Evolutionary conservation across 1,140 invertebrate genomes (phyloP).

Genomic region (Archegozetes longisetosus): DNA sequence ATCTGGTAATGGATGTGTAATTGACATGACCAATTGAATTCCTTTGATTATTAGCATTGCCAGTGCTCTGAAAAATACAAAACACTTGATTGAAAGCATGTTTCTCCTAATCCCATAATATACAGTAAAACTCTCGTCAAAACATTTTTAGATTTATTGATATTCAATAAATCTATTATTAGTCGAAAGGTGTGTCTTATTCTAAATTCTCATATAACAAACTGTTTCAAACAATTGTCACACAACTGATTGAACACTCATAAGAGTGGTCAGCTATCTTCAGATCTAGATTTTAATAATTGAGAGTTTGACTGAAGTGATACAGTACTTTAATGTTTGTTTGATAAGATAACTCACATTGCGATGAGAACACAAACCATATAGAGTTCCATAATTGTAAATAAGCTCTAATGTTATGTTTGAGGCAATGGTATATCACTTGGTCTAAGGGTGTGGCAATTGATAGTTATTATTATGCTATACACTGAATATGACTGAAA

Average conservation of each 20-base stretch:
- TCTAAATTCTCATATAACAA: too few relatives aligned
- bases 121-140: too few relatives aligned
- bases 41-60: slow-evolving; percentile 10
- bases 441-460: neutral
- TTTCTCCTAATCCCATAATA: too few relatives aligned
- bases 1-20: slow-evolving; percentile 11
- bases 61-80: slow-evolving; percentile 2
- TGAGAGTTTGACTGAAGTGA: too few relatives aligned
- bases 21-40: slow-evolving; percentile 8
- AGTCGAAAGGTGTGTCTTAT: too few relatives aligned
- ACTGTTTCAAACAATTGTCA: too few relatives aligned
- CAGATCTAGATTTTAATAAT: too few relatives aligned
- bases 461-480: neutral
- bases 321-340: too few relatives aligned
- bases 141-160: too few relatives aligned
- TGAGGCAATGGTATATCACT: neutral
- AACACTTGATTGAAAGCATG: neutral
- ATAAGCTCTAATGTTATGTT: neutral
- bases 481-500: slow-evolving; percentile 16
- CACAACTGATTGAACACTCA: too few relatives aligned
- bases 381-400: slow-evolving; percentile 11
- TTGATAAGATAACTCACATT: slow-evolving; percentile 10
- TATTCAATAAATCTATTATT: too few relatives aligned
- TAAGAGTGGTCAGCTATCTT: too few relatives aligned
- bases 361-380: slow-evolving; percentile 13